These are phyloP conservation scores for Esox lucius DNA, from an alignment of 2,797 vertebrate species.

Conservation along the genomic window DNA sequence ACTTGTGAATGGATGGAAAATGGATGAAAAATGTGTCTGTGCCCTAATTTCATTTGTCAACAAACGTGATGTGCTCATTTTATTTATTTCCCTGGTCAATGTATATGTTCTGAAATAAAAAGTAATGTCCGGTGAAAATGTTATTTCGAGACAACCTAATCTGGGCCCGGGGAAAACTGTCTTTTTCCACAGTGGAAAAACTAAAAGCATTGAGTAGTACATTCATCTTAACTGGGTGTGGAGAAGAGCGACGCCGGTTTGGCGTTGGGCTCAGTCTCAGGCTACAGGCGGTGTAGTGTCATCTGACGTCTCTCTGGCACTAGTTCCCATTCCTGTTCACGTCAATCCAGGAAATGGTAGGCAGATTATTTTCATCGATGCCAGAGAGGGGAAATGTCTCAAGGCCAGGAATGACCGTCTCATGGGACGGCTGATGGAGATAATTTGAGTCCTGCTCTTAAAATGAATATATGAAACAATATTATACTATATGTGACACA, in stretches of 20 bases:
- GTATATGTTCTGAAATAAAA: not conserved
- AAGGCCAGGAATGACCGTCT: slow-evolving; percentile 2
- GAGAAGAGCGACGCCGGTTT: slow-evolving; percentile 11
- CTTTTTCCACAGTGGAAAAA: not conserved
- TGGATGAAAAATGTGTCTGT: too few species aligned
- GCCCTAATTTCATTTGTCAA: too few species aligned
- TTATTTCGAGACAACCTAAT: not conserved
- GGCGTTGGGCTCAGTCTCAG: not conserved
- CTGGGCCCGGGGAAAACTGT: not conserved
- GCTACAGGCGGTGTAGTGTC: slow-evolving; percentile 16
- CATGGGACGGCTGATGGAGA: slow-evolving; percentile 20
- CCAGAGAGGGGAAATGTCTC: slow-evolving; percentile 26
- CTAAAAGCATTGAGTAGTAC: not conserved
- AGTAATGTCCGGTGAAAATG: not conserved
- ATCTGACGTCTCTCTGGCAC: slow-evolving; percentile 19
- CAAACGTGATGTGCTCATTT: too few species aligned
- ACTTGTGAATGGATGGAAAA: too few species aligned
- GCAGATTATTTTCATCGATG: slow-evolving; percentile 33
- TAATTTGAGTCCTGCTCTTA: slow-evolving; percentile 33
- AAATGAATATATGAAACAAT: slow-evolving; percentile 34
- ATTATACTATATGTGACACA: slow-evolving; percentile 22
- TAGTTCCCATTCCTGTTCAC: slow-evolving; percentile 22
- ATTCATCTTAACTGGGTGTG: slow-evolving; percentile 24
- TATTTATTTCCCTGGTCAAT: too few species aligned
- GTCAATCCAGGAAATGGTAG: slow-evolving; percentile 33